Percentiles rank a stretch among this genome's conserved stretches.
phyloP scores from a whole-genome alignment of 2,888 invertebrate species.

The Acronicta psi region DNA sequence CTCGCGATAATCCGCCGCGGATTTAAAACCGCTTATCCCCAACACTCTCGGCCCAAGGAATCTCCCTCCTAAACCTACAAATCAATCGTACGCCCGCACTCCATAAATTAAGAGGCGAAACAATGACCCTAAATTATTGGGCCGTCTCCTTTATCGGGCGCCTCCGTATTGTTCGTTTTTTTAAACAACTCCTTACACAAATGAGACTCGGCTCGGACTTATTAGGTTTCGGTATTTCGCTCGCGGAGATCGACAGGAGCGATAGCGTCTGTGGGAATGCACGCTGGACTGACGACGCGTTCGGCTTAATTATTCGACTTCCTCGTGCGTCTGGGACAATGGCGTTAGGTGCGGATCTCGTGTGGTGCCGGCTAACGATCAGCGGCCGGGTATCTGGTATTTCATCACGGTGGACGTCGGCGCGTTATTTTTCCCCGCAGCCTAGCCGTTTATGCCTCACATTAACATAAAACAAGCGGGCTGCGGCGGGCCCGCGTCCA shows the following conservation, averaged over 20 bases:
- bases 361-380: conserved; percentile 59
- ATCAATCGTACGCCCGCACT: conserved; percentile 86
- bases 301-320: conserved; percentile 81
- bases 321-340: conserved; percentile 73
- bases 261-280: conserved; percentile 75
- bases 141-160: conserved; percentile 83
- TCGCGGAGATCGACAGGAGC: conserved; percentile 79
- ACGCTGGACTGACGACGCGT: conserved; percentile 61
- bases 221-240: conserved; percentile 86
- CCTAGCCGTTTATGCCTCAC: conserved; percentile 74
- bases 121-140: conserved; percentile 89
- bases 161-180: conserved; percentile 81
- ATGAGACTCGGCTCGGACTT: conserved; percentile 86
- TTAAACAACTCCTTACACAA: conserved; percentile 83
- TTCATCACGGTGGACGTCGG: conserved; percentile 75
- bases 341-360: conserved; percentile 71
- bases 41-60: conserved; percentile 71
- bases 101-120: conserved; percentile 87
- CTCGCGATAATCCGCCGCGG: conserved; percentile 60
- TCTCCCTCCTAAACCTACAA: conserved; percentile 82
- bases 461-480: conserved; percentile 88
- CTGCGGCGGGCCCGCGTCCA: conserved; percentile 78
- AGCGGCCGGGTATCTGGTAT: conserved; percentile 73
- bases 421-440: conserved; percentile 76
- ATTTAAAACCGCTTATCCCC: conserved; percentile 73